These are phyloP conservation scores for Xestobium rufovillosum DNA, from an alignment of 2,888 invertebrate genomes.

Conservation along the genomic window DNA sequence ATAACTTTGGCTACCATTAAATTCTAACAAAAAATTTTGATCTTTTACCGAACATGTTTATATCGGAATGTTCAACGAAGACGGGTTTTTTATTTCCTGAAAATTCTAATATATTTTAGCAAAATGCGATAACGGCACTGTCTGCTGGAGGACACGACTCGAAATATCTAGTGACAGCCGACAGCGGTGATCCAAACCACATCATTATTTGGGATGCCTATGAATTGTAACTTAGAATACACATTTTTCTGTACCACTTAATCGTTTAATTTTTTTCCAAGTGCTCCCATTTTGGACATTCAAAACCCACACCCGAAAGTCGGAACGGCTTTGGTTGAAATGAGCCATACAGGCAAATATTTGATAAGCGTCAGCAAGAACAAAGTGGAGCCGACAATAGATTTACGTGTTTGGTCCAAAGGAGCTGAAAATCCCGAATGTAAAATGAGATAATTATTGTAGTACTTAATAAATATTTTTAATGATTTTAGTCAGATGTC, in stretches of 20 bases:
- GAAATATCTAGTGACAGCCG: conserved; percentile 54
- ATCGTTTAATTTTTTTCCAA: conserved; percentile 24
- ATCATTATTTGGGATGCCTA: conserved; percentile 53
- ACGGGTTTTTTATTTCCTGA: no score
- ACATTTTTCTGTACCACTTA: no score
- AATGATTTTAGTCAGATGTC: conserved; percentile 20
- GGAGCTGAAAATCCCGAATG: conserved; percentile 49
- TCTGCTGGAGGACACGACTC: conserved; percentile 47
- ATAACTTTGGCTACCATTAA: no score
- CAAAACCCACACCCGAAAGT: conserved; percentile 45
- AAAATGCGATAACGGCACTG: conserved; percentile 46
- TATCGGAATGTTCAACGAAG: no score
- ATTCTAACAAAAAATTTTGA: no score
- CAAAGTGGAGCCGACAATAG: conserved; percentile 42
- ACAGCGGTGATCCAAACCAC: conserved; percentile 49
- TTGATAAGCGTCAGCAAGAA: conserved; percentile 50
- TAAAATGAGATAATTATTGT: conserved; percentile 27
- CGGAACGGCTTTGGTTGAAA: conserved; percentile 40
- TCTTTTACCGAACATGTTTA: no score
- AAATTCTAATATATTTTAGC: no score
- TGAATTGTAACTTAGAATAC: conserved; percentile 37
- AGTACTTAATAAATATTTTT: conserved; percentile 6
- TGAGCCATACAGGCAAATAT: conserved; percentile 53
- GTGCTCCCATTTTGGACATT: conserved; percentile 48
- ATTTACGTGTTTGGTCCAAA: conserved; percentile 58